These are phyloP conservation scores for Drosophila differens DNA, from an alignment of 2,888 invertebrate genomes.

Conservation along the genomic window DNA sequence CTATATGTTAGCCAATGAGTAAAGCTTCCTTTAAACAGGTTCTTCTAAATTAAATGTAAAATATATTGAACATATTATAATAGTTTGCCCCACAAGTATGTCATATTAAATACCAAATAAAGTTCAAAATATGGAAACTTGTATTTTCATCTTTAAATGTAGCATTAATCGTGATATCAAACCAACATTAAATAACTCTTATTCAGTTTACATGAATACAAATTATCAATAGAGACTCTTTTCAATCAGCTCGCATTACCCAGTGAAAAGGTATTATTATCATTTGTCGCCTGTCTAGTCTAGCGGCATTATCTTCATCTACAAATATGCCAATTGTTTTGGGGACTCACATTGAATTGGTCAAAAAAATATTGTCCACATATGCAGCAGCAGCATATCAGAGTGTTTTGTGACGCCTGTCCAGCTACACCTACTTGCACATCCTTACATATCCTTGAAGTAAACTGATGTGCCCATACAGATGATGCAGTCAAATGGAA, in stretches of 20 bases:
- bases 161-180: background rate
- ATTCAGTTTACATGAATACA: background rate
- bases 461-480: constrained; percentile 67
- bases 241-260: background rate
- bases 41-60: background rate
- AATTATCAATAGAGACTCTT: background rate
- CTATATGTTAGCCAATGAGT: background rate
- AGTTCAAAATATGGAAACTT: background rate
- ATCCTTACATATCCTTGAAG: constrained; percentile 43
- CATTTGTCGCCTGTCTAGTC: constrained; percentile 19
- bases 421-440: background rate
- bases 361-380: constrained; percentile 13
- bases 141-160: background rate
- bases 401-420: background rate
- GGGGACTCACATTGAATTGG: constrained; percentile 7
- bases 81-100: constrained; percentile 8
- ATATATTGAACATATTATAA: background rate
- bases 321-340: constrained; percentile 20
- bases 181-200: background rate
- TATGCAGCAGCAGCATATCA: constrained; percentile 14
- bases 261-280: background rate
- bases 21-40: background rate
- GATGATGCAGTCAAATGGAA: constrained; percentile 63
- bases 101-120: background rate
- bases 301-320: background rate